These are phyloP conservation scores for Tolmerus cingulatus DNA, from an alignment of 2,888 invertebrate genomes.

Conservation along the genomic window DNA sequence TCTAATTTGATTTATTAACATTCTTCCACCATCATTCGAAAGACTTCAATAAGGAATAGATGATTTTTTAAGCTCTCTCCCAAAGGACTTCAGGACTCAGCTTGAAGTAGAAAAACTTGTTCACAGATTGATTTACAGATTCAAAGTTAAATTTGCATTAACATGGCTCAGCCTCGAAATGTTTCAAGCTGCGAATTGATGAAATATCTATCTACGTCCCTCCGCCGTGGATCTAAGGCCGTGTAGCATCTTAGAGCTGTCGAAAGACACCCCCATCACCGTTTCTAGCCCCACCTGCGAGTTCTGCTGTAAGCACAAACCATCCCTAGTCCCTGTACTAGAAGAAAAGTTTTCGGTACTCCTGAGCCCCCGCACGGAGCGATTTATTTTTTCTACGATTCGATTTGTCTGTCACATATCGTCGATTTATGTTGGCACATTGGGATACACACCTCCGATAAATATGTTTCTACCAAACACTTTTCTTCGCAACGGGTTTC, in stretches of 20 bases:
- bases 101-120: constrained; percentile 27
- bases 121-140: constrained; percentile 31
- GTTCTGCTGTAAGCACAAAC: neutral
- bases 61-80: neutral
- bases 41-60: neutral
- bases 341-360: neutral
- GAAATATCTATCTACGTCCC: neutral
- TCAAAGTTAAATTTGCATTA: constrained; percentile 26
- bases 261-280: neutral
- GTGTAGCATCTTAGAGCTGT: neutral
- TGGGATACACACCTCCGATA: neutral
- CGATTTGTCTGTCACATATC: neutral
- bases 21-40: neutral
- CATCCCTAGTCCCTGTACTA: neutral
- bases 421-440: neutral
- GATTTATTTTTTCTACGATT: neutral
- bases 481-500: neutral
- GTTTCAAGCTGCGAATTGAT: neutral
- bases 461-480: neutral
- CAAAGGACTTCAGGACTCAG: neutral
- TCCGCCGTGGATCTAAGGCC: neutral
- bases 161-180: neutral
- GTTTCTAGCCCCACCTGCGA: neutral
- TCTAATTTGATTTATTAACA: neutral
- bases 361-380: neutral